Evolutionary conservation across 2,888 invertebrate species (phyloP), one percentile per base, ranked within the genome.

Genomic region (Rhagophthalmus giganteus): DNA sequence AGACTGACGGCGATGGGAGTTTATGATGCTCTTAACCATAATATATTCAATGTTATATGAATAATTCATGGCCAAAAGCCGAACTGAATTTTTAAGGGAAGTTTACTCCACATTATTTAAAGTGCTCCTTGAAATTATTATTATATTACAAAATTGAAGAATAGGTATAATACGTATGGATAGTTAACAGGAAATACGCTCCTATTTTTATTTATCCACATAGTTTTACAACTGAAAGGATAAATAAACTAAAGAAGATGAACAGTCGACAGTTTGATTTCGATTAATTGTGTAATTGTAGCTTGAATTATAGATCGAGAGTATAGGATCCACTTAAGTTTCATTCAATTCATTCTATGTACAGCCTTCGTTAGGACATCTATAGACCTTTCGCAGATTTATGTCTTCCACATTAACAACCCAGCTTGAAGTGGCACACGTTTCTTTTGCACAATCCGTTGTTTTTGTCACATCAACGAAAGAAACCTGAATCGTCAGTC

Each of bases 211-310:
- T 20, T 20, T 7, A 7, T 7, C 3, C 4, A 7, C 7, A 20
- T 20, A 3, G 7, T 20, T 20, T 20, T 20, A 20, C 11, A 16
- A 11, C 13, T n/a, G 14, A 15, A 27, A 32, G 27, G 20, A 13
- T 24, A n/a, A 39, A 39, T 33, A 38, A 44, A 44, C n/a, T 34
- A 16, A 8, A 20, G 27, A 31, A 44, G 39, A 38, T 27, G 32
- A 33, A 45, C 30, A 44, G 28, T 24, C 37, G 39, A 46, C 46
- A 25, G 24, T 46, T 47, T 47, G 46, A 47, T 35, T 52, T 46
- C 33, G 46, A 52, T 52, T 52, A 46, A 46, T 52, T 52, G 52
- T 38, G 46, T 52, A 46, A 52, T 52, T 52, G 52, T 28, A 13
- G 31, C 34, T 41, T 52, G 46, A 52, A 13, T 52, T 52, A 52